phyloP scores from a whole-genome alignment of 2,113 vertebrate species.

The Carlito syrichta region DNA sequence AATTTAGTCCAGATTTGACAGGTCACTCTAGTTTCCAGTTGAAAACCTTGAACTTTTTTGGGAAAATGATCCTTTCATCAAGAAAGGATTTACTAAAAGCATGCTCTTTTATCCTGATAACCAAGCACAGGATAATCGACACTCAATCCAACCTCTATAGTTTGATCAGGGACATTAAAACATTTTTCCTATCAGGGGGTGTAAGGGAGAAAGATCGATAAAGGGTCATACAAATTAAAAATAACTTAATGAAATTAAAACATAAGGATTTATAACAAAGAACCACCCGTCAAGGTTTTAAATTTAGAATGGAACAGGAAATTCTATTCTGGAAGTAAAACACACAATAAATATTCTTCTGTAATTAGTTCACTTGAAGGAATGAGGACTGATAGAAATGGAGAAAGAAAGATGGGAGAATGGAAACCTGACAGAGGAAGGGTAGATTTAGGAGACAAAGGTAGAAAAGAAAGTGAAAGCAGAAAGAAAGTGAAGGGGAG shows the following conservation, averaged over 20 bases:
- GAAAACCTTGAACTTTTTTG: neutral
- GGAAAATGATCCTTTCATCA: neutral
- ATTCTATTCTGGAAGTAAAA: constrained; percentile 10
- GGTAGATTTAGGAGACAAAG: neutral
- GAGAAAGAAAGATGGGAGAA: neutral
- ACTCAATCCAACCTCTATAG: neutral
- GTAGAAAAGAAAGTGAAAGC: neutral
- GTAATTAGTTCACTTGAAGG: neutral
- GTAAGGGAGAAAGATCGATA: neutral
- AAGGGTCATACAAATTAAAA: neutral
- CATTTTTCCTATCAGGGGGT: neutral
- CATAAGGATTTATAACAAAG: neutral
- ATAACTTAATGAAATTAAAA: neutral
- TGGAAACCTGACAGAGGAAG: neutral
- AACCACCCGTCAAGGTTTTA: neutral
- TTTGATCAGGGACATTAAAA: neutral
- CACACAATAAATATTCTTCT: neutral
- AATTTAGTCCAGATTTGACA: constrained; percentile 15
- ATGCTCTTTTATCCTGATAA: neutral
- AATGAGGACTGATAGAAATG: neutral
- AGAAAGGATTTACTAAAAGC: neutral
- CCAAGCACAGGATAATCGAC: neutral
- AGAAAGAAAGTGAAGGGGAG: too few species aligned
- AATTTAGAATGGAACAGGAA: neutral
- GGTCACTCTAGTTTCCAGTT: neutral